Base-by-base conservation (phyloP, 2,113 vertebrate species). In the Chionodraco myersi region DNA sequence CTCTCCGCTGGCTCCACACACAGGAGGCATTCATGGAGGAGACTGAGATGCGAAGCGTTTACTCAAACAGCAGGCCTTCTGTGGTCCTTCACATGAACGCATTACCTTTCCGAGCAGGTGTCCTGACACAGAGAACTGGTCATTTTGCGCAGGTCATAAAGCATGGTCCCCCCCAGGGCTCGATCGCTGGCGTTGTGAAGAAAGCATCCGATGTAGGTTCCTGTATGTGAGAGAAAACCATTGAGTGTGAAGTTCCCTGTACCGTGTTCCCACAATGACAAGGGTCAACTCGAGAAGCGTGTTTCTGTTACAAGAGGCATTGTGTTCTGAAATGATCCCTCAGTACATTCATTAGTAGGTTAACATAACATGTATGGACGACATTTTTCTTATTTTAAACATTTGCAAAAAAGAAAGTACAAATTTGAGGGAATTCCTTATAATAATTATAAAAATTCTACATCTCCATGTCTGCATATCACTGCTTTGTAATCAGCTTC, bases 121-220 rank as follows among this genome's bases (percentile, higher is more conserved):
- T 98, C 97, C 78, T 98, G 97, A 90, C 97, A 99, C 89, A 98
- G 94, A 71, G 97, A 85, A 56, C 97, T 92, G 1, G 97, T 98
- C 97, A 99, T 99, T 94, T 98, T 99, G 48, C 97, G 95, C 86
- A 98, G 93, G 91, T 99, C 97, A n/a, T 98, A 98, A 77, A 99
- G 97, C 85, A 99, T 94, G 0, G 95, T 95, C 66, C 97, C 98
- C 83, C 97, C 97, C 87, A 99, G 94, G 0, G 96, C 96, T 21
- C 94, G 95, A 16, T 97, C 95, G n/a, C 90, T 95, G 1, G 94
- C 92, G 0, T 96, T 94, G 0, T 98, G 97, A 3, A 95, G 86
- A 91, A 98, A 99, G 91, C 98, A 99, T 8, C 98, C 98, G 0
- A 99, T 10, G 67, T 98, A 98, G 80, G 94, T 96, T 72, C 96